Evolutionary conservation across 2,888 invertebrate genomes (phyloP), one percentile per base, ranked within the genome.

Genomic region (Campopleginae sp.): DNA sequence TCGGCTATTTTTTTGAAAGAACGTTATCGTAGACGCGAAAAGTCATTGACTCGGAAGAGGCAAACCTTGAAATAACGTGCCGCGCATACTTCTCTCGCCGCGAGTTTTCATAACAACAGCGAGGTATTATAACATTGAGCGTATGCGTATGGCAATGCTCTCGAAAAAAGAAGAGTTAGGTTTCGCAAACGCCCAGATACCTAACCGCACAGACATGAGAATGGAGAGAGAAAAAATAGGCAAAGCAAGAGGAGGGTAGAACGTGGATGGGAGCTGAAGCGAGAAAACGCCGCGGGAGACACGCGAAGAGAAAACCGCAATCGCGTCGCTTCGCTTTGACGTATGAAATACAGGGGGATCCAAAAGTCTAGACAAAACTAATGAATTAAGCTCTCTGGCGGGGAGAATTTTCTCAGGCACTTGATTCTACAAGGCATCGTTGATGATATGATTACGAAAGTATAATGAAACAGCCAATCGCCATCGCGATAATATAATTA

Each of bases 201-300:
- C 23, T 31, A 74, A 42, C 74, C 74, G 65, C 51, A 46, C 51
- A n/a, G n/a, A n/a, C 51, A 51, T 70, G 51, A 51, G 48, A 63
- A 70, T 27, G 46, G 14, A 42, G 46, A 54, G 27, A 5, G 44
- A 61, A 63, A 65, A 46, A 27, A 42, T 46, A 44, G 51, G 58
- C 27, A 42, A 19, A 42, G 19, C 10, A n/a, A 76, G 19, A 10
- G 46, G 48, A 38, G 51, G 5, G 23, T 54, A 54, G 48, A 68
- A 58, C n/a, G 65, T 65, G 19, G 54, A 65, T 61, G 23, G 31
- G 77, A 65, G 51, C n/a, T n/a, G n/a, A 65, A 42, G 68, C 68
- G 68, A 78, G 82, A 68, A 78, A 82, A 76, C n/a, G 71, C 80
- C 80, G 54, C 80, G 54, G 65, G 80, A 72, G 42, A 70, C 68